Percentiles rank a stretch among this genome's conserved stretches.
phyloP scores from a whole-genome alignment of 2,888 invertebrate genomes.

The Protodeltote pygarga region DNA sequence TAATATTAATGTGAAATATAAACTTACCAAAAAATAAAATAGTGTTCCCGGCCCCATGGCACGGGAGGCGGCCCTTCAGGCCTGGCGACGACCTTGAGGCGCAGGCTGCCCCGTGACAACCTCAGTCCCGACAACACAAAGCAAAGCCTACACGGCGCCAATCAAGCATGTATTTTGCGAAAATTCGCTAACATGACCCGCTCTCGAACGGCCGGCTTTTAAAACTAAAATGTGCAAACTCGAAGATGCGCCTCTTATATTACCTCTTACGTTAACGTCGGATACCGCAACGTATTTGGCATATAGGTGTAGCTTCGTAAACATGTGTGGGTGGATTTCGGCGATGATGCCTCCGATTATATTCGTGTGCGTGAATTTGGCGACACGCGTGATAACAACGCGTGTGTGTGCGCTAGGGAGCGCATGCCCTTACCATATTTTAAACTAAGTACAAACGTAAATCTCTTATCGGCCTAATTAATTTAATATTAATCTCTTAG shows the following conservation, averaged over 20 bases:
- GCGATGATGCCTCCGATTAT: conserved; percentile 63
- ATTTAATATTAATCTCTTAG: conserved; percentile 44
- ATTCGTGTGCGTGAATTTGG: conserved; percentile 57
- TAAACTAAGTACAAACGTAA: conserved; percentile 51
- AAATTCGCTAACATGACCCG: conserved; percentile 81
- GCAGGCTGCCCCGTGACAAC: conserved; percentile 47
- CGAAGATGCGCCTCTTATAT: conserved; percentile 86
- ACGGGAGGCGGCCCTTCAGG: conserved; percentile 72
- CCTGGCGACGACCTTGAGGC: conserved; percentile 52
- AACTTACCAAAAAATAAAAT: conserved; percentile 78
- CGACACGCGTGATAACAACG: conserved; percentile 59
- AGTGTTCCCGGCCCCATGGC: conserved; percentile 81
- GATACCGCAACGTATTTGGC: conserved; percentile 85
- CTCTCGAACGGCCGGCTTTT: conserved; percentile 79
- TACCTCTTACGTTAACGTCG: conserved; percentile 84
- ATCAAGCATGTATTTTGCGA: conserved; percentile 67
- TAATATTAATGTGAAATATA: too few species aligned
- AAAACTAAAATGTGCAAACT: conserved; percentile 85
- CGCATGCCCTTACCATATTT: conserved; percentile 61
- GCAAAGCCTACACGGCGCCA: conserved; percentile 59
- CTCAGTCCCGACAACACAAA: conserved; percentile 64
- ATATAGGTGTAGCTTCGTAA: conserved; percentile 64
- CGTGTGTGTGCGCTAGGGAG: conserved; percentile 50
- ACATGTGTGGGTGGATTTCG: conserved; percentile 76
- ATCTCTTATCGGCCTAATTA: conserved; percentile 49